Base-by-base conservation (phyloP, 2,113 vertebrate species). In the Ochotona princeps region DNA sequence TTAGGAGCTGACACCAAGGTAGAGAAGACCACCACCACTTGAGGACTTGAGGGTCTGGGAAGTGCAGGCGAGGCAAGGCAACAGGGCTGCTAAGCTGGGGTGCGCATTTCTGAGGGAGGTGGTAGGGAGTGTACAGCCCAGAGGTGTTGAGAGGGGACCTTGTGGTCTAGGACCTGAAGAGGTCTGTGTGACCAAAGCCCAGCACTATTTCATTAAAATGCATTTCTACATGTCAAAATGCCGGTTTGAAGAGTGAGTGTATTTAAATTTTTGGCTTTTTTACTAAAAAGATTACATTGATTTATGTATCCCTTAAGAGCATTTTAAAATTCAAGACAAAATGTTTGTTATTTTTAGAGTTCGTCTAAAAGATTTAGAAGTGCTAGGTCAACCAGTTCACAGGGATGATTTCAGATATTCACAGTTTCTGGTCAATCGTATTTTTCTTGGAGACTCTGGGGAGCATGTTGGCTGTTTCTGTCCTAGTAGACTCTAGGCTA, bases 271-370 rank as follows among this genome's bases (percentile, higher is more conserved):
- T 67, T 76, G 90, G 88, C 81, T 87, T 72, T 8, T 47, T 32
- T 87, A 76, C 28, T 20, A 54, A 51, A 94, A 94, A 54, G 17
- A 2, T 91, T 83, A 72, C 8, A 83, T 17, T 87, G 51, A 86
- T 86, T 66, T 72, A 90, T 1, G 26, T 15, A 73, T 18, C 35
- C 89, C 70, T 44, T 70, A 87, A 88, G 30, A 90, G 1, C 61
- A 91, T 78, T 93, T 89, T 91, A 18, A 25, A 89, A 75, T 83
- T 83, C 73, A 91, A 91, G n/a, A 82, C 10, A 74, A 89, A 87
- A 60, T 54, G 44, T 65, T 80, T 20, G 3, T 82, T 61, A 82
- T 76, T 83, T 80, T 63, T 94, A 91, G 69, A 79, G 63, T 93
- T 65, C 76, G 25, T 74, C 7, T 83, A 51, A 65, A 20, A 63